Conservation (phyloP, 2,113 vertebrate genomes). For the Tretioscincus oriximinensis region DNA sequence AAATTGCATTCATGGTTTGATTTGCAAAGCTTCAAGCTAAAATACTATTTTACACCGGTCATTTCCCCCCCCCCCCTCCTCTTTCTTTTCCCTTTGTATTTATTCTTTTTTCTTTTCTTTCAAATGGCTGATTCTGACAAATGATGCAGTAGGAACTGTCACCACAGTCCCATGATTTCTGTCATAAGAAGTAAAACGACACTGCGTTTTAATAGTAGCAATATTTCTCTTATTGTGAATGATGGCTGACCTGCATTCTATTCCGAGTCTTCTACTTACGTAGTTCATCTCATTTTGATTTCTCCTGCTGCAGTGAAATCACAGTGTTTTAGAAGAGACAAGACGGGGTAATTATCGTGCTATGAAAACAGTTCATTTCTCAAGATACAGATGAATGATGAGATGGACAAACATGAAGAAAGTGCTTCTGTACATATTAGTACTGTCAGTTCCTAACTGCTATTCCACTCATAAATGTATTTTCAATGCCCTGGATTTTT, state of each 20-base stretch:
- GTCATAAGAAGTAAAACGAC: not conserved
- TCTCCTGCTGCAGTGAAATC: constrained; percentile 37
- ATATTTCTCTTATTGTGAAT: not conserved
- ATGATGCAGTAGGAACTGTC: not conserved
- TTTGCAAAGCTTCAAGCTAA: not conserved
- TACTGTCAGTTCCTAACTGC: constrained; percentile 2
- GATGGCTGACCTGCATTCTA: constrained; percentile 30
- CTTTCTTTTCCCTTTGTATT: too few relatives aligned
- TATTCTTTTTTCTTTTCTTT: not conserved
- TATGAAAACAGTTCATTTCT: constrained; percentile 40
- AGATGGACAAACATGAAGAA: constrained; percentile 34
- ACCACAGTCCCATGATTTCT: not conserved
- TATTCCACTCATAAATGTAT: constrained; percentile 19
- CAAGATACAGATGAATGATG: constrained; percentile 28
- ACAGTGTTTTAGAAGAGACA: constrained; percentile 37
- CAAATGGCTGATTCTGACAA: not conserved
- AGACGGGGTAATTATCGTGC: constrained; percentile 39
- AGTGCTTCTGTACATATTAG: not conserved
- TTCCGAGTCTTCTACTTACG: constrained; percentile 22
- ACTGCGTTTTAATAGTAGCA: not conserved
- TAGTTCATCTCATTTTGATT: constrained; percentile 39
- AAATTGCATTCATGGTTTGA: constrained; percentile 15
- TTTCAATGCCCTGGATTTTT: constrained; percentile 12
- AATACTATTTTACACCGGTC: not conserved
- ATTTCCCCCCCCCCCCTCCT: not conserved